A percentile compares a stretch with the other conserved stretches of the same genome.
phyloP scores from a whole-genome alignment of 2,888 invertebrate species.

The Gortyna flavago region DNA sequence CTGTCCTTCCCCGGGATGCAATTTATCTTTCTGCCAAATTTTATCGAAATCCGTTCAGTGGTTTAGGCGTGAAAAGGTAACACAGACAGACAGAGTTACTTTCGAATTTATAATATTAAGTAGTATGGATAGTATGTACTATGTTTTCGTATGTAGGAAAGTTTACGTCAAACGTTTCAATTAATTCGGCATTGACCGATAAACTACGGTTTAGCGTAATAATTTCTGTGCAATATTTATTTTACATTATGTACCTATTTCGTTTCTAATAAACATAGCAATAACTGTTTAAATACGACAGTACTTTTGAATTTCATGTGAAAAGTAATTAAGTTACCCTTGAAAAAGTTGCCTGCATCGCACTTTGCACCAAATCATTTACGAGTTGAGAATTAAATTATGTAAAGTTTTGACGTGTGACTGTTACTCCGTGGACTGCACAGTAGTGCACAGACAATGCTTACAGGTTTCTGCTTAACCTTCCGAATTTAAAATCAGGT shows the following conservation, averaged over 20 bases:
- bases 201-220: constrained; percentile 28
- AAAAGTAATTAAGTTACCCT: constrained; percentile 19
- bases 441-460: not conserved
- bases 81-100: too few relatives aligned
- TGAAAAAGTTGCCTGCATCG: constrained; percentile 10
- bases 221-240: constrained; percentile 30
- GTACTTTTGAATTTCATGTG: not conserved
- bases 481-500: not conserved
- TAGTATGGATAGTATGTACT: too few relatives aligned
- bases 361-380: constrained; percentile 1
- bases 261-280: constrained; percentile 8
- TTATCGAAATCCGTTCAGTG: too few relatives aligned
- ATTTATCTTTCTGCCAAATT: too few relatives aligned
- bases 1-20: too few relatives aligned
- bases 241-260: constrained; percentile 1
- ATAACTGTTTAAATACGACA: constrained; percentile 8
- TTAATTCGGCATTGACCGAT: constrained; percentile 50
- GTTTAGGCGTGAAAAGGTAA: too few relatives aligned
- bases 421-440: too few relatives aligned
- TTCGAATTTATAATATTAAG: too few relatives aligned
- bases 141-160: constrained; percentile 29
- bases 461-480: not conserved
- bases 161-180: constrained; percentile 43
- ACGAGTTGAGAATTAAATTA: constrained; percentile 13
- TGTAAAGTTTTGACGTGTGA: constrained; percentile 2